phyloP scores from a whole-genome alignment of 2,797 vertebrate species.

The Enteromius trimaculatus region DNA sequence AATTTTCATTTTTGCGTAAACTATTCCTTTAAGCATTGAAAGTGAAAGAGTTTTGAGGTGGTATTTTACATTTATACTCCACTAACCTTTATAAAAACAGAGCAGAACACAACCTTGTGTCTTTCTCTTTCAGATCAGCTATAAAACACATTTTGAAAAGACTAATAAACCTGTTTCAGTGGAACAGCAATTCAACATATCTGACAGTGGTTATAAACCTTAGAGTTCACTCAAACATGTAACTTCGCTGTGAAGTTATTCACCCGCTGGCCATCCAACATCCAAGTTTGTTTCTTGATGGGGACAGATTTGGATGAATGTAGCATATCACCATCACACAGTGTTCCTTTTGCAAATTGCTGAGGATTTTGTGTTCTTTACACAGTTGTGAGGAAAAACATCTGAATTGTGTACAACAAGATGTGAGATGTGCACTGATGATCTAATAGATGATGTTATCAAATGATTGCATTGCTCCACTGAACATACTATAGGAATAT shows the following conservation, averaged over 20 bases:
- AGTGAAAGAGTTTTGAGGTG: neutral
- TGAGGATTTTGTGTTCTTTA: too few species aligned
- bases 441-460: too few species aligned
- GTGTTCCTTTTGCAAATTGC: too few species aligned
- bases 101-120: neutral
- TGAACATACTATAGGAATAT: too few species aligned
- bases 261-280: neutral
- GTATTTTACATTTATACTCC: neutral
- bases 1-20: too few species aligned
- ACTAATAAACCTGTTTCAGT: neutral
- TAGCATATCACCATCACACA: neutral
- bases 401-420: too few species aligned
- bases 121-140: slow-evolving; percentile 5
- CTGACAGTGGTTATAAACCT: neutral
- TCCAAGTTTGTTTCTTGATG: neutral
- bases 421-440: too few species aligned
- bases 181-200: neutral
- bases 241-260: neutral
- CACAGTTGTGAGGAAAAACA: too few species aligned
- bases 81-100: neutral
- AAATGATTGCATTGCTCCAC: too few species aligned
- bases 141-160: neutral
- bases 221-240: neutral
- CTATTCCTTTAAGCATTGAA: too few species aligned
- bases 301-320: neutral